A percentile compares a stretch with the other conserved stretches of the same genome.
These are phyloP conservation scores for Hedychridium roseum DNA, from an alignment of 2,888 invertebrate species.

Conservation along the genomic window DNA sequence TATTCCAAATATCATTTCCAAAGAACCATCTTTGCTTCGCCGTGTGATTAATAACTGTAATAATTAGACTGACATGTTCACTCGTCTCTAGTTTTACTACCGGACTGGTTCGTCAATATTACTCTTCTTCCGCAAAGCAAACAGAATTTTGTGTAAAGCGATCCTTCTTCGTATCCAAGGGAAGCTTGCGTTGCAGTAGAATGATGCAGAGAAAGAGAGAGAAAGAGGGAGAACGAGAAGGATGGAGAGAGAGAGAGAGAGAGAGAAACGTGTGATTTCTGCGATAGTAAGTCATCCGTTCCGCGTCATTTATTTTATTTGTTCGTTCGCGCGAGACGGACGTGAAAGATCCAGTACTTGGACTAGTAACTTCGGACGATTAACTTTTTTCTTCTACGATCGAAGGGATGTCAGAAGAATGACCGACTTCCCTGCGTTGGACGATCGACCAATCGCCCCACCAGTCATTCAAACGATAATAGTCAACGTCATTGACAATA, in stretches of 20 bases:
- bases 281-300: slow-evolving; percentile 37
- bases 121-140: neutral
- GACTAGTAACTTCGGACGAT: slow-evolving; percentile 29
- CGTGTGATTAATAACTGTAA: neutral
- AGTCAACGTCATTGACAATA: no score
- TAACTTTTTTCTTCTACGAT: slow-evolving; percentile 32
- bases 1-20: no score
- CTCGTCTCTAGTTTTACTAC: no score
- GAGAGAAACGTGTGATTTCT: slow-evolving; percentile 1
- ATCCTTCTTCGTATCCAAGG: no score
- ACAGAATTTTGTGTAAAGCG: neutral
- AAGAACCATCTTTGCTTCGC: neutral
- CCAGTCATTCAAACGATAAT: no score
- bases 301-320: slow-evolving; percentile 33
- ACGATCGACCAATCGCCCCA: no score
- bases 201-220: neutral
- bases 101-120: no score
- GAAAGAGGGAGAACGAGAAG: neutral
- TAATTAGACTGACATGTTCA: no score
- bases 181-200: no score
- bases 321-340: slow-evolving; percentile 13
- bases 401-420: no score
- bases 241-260: neutral
- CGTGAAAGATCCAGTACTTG: slow-evolving; percentile 16
- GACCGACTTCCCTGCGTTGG: no score